Evolutionary conservation across 2,888 invertebrate species (phyloP), one percentile per base, ranked within the genome.

Genomic region (Drosophila affinis): DNA sequence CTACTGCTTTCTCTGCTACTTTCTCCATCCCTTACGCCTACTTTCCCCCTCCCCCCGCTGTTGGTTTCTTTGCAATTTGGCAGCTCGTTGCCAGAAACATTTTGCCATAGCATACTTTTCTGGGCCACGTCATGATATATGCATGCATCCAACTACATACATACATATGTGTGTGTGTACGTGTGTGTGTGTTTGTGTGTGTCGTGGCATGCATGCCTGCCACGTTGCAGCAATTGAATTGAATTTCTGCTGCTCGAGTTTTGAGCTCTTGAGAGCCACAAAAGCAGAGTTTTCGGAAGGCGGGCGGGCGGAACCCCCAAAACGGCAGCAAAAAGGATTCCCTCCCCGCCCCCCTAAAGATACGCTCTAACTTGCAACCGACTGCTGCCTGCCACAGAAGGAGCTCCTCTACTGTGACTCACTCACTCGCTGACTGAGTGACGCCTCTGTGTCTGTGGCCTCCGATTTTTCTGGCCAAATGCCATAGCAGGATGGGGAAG

Each of bases 161-260:
- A 32, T 59, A 24, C 54, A 18, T 47, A 52, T 45, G 17, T 60
- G 57, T 17, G 17, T 51, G 24, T 48, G 39, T 62, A 5, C 51
- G 32, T 9, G 3, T 10, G 6, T 14, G 39, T 39, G 39, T 60
- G 27, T 56, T 21, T 60, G 59, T 52, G 21, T 53, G 48, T 61
- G 47, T 70, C 21, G 65, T 73, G 61, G 68, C 39, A 61, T 63
- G 65, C 63, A 51, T 63, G 65, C 39, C 39, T 39, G 39, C 62
- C 77, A 83, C 81, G 76, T 72, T 84, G 72, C 73, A 48, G 75
- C 83, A 84, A 84, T 84, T 87, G 87, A 84, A 84, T 84, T 84
- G 87, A 87, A 79, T 84, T 84, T 74, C 60, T 60, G 68, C 70
- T 75, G 75, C 77, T 72, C 54, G 70, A 75, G 75, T 63, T 70